Base-by-base conservation (phyloP, 2,113 vertebrate species). In the Taurulus bubalis region DNA sequence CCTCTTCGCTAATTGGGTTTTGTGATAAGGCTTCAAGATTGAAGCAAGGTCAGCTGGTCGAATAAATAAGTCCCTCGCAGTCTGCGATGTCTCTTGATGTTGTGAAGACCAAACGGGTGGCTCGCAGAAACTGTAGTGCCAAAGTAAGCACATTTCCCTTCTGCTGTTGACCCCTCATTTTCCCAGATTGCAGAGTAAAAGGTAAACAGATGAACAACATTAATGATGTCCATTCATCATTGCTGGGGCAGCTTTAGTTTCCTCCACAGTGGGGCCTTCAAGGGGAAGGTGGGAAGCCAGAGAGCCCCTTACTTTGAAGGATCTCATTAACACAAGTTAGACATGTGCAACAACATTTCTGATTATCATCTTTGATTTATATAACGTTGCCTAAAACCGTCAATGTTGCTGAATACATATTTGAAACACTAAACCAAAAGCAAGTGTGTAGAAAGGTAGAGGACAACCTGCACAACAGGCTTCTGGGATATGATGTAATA, bases 201-300 rank as follows among this genome's bases (percentile, higher is more conserved):
- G 71, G 92, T 93, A 92, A 95, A 91, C 92, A 91, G 89, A 93
- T 91, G 87, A 95, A 93, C 78, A 86, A 86, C 94, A 93, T 92
- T 95, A 94, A 95, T 94, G 93, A 93, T 91, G 90, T 90, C 88
- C 90, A 94, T 94, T 94, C 92, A 95, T 95, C 94, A 93, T 90
- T 85, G 88, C 90, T 88, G 86, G 82, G 79, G 71, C 69, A 81
- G 87, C 75, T 80, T 86, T 77, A 72, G 89, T 92, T 91, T 92
- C 86, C 89, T 91, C 71, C 83, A 74, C 75, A 65, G 78, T 87
- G 92, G 84, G 88, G 88, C 89, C 88, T 87, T 89, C 26, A 75
- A 84, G 84, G 89, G 90, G 85, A 81, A 75, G 62, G 79, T 73
- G 53, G 68, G 76, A 73, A 77, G 77, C 63, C 56, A 60, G 42